Evolutionary conservation across 2,888 invertebrate species (phyloP), one percentile per base, ranked within the genome.

Genomic region (Lissonota sp.): DNA sequence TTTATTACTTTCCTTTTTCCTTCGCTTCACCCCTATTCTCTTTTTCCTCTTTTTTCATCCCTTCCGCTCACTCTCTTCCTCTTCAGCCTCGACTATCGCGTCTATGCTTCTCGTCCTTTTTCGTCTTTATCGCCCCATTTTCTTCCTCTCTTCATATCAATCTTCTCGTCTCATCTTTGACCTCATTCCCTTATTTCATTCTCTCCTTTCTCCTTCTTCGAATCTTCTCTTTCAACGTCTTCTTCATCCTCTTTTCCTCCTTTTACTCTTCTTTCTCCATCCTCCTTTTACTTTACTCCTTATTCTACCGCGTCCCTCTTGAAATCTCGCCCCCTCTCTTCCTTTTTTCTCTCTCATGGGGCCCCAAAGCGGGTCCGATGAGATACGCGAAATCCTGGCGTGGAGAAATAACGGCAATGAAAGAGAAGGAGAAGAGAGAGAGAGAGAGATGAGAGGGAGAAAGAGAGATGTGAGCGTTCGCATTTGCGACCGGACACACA

Each of bases 401-500:
- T 66, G 66, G 74, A 75, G 74, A 81, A 81, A 79, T 81, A 79
- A 79, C 74, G 81, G 79, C 78, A 44, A 69, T 39, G 75, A 53
- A 53, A 49, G 51, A 26, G 44, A 60, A 7, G 40, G 60, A 39
- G 39, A 40, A 26, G 37, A 39, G 46, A 64, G 8, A 53, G 44
- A 53, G 44, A 60, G 71, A 42, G 49, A 51, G 46, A 66, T 26
- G 55, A 55, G 67, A 40, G 67, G 44, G 63, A 55, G 46, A 74
- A 57, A 39, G 46, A 64, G 8, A 53, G 44, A 53, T 39, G 49
- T 51, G 62, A 1, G 14, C n/a, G 37, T 10, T 37, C 4, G 53
- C 42, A 49, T 37, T n/a, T 49, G 57, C 67, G 73, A 73, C 53
- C 58, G 77, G 77, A 70, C 76, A 77, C 80, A 77, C 66, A 63